Conservation (phyloP, 1,140 invertebrate species). For the Trigoniulus corallinus region DNA sequence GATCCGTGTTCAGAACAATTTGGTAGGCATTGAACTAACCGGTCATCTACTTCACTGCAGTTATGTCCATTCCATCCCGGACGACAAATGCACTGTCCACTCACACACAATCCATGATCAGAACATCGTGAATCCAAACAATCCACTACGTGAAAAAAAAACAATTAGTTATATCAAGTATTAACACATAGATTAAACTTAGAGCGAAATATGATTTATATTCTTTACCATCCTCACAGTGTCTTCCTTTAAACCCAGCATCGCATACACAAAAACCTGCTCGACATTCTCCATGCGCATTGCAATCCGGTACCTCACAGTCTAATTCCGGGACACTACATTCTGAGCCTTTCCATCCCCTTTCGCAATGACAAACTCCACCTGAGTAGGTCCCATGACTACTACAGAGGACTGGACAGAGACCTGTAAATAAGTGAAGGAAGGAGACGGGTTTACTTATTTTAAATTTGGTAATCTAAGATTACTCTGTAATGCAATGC, state of each 20-base stretch:
- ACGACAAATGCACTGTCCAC: slow-evolving; percentile 84
- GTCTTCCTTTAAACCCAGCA: slow-evolving; percentile 70
- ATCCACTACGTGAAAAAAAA: slow-evolving; percentile 38
- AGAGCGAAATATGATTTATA: background rate
- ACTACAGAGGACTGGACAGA: slow-evolving; percentile 94
- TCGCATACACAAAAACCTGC: slow-evolving; percentile 76
- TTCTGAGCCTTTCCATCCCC: slow-evolving; percentile 90
- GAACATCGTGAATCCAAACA: slow-evolving; percentile 75
- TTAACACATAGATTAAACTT: background rate
- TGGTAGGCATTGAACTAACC: slow-evolving; percentile 72
- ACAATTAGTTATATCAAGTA: background rate
- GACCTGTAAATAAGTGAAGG: slow-evolving; percentile 44
- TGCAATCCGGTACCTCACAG: slow-evolving; percentile 83
- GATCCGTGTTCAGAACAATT: slow-evolving; percentile 77
- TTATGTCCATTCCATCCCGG: slow-evolving; percentile 81
- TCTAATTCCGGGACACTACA: slow-evolving; percentile 83
- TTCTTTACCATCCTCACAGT: slow-evolving; percentile 57
- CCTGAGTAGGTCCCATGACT: slow-evolving; percentile 90
- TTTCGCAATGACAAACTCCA: slow-evolving; percentile 87
- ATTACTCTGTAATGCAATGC: background rate
- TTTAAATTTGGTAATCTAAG: background rate
- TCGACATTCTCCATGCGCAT: slow-evolving; percentile 73
- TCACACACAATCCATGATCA: slow-evolving; percentile 76
- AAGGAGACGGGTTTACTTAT: too few relatives aligned
- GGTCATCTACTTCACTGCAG: slow-evolving; percentile 68